A percentile compares a stretch with the other conserved stretches of the same genome.
Conservation (phyloP, 2,888 invertebrate species). For the Diaperis boleti region DNA sequence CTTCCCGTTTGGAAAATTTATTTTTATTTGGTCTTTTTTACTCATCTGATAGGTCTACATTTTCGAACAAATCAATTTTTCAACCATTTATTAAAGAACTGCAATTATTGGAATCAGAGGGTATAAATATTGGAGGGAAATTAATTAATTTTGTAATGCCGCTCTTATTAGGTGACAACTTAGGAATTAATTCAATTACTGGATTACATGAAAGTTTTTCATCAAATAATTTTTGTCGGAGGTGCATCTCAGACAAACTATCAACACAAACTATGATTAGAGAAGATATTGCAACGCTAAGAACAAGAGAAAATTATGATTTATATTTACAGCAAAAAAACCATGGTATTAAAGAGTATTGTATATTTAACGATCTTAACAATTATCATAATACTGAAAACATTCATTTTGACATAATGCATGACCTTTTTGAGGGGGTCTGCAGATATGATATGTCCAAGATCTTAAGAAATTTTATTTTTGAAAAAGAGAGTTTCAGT, state of each 20-base stretch:
- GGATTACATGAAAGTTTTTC: constrained; percentile 42
- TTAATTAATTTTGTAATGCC: constrained; percentile 34
- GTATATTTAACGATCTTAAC: constrained; percentile 19
- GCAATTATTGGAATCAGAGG: constrained; percentile 33
- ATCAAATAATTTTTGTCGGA: constrained; percentile 39
- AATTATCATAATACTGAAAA: constrained; percentile 29
- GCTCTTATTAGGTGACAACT: constrained; percentile 43
- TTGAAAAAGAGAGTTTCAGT: constrained; percentile 24
- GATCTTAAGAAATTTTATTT: constrained; percentile 26
- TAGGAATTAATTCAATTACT: constrained; percentile 36
- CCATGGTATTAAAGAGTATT: constrained; percentile 32
- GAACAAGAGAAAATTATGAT: constrained; percentile 8
- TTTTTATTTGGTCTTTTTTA: constrained; percentile 6
- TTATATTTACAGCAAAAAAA: not conserved
- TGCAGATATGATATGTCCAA: constrained; percentile 32
- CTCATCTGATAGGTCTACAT: constrained; percentile 4
- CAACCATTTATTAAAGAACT: constrained; percentile 39
- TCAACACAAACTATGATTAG: constrained; percentile 13
- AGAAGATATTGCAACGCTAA: constrained; percentile 15
- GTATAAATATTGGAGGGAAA: constrained; percentile 31
- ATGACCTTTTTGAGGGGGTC: constrained; percentile 37
- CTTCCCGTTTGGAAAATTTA: constrained; percentile 26
- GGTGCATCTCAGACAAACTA: constrained; percentile 24
- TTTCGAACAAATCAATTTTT: constrained; percentile 42
- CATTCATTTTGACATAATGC: constrained; percentile 33